Conservation (phyloP, 2,888 invertebrate genomes). For the Tetrapedia diversipes region DNA sequence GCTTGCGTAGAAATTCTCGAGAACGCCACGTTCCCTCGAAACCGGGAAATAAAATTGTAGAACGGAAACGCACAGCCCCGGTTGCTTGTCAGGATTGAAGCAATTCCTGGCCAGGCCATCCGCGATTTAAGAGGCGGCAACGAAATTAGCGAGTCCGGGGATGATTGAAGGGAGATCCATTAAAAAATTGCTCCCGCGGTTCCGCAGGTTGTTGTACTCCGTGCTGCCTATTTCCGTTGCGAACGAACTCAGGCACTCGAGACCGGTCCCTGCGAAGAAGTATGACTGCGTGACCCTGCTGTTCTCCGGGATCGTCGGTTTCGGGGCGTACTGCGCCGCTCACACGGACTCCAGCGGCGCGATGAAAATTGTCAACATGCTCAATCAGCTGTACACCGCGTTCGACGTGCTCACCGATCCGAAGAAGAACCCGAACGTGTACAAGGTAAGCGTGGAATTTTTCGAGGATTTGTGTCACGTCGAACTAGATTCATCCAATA, state of each 20-base stretch:
- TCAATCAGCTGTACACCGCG: slow-evolving; percentile 96
- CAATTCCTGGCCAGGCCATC: too few species aligned
- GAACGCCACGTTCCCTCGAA: too few species aligned
- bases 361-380: slow-evolving; percentile 97
- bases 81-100: too few species aligned
- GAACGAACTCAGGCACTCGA: slow-evolving; percentile 95
- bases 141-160: slow-evolving; percentile 3
- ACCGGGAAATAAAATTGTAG: too few species aligned
- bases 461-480: background rate
- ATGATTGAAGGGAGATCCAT: slow-evolving; percentile 25
- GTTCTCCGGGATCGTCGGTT: slow-evolving; percentile 97
- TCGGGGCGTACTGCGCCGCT: slow-evolving; percentile 94
- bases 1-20: too few species aligned
- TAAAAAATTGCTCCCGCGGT: slow-evolving; percentile 25
- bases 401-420: slow-evolving; percentile 97
- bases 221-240: slow-evolving; percentile 97
- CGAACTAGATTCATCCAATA: too few species aligned
- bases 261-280: slow-evolving; percentile 94
- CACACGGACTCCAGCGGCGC: slow-evolving; percentile 96
- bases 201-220: slow-evolving; percentile 92
- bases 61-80: too few species aligned
- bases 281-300: slow-evolving; percentile 96
- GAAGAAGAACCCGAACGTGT: slow-evolving; percentile 95
- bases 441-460: slow-evolving; percentile 88
- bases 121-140: background rate